Evolutionary conservation across 2,797 vertebrate genomes (phyloP).

Genomic region (Coranthus polyacanthus): DNA sequence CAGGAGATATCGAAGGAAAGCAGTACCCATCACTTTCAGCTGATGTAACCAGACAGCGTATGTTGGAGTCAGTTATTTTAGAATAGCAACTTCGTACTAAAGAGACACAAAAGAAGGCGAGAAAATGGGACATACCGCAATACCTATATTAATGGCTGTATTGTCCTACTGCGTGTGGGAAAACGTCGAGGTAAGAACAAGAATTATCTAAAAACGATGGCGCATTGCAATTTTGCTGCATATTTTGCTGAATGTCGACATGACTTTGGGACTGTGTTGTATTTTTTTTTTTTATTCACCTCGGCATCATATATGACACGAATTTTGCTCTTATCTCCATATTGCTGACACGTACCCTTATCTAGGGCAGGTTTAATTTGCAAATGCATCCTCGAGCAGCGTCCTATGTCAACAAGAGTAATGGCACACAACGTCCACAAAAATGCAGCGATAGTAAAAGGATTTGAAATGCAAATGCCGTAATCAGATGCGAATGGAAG

Average conservation of each 20-base stretch:
- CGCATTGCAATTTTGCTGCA: conserved; percentile 31
- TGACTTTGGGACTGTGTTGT: background rate
- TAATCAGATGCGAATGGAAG: background rate
- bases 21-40: conserved; percentile 67
- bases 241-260: conserved; percentile 18
- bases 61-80: conserved; percentile 62
- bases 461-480: conserved; percentile 21
- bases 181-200: conserved; percentile 84
- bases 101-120: conserved; percentile 61
- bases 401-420: conserved; percentile 55
- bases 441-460: conserved; percentile 14
- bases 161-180: conserved; percentile 81
- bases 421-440: conserved; percentile 39
- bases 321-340: conserved; percentile 27
- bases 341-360: conserved; percentile 54
- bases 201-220: conserved; percentile 24
- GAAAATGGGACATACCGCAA: conserved; percentile 85
- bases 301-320: conserved; percentile 16
- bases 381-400: conserved; percentile 58
- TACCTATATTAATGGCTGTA: conserved; percentile 80
- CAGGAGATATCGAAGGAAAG: conserved; percentile 74
- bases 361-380: conserved; percentile 70
- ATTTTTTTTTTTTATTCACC: background rate
- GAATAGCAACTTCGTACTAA: conserved; percentile 46
- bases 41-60: conserved; percentile 65